Conservation (phyloP, 1,140 invertebrate genomes). For the Muscidifurax raptorellus region DNA sequence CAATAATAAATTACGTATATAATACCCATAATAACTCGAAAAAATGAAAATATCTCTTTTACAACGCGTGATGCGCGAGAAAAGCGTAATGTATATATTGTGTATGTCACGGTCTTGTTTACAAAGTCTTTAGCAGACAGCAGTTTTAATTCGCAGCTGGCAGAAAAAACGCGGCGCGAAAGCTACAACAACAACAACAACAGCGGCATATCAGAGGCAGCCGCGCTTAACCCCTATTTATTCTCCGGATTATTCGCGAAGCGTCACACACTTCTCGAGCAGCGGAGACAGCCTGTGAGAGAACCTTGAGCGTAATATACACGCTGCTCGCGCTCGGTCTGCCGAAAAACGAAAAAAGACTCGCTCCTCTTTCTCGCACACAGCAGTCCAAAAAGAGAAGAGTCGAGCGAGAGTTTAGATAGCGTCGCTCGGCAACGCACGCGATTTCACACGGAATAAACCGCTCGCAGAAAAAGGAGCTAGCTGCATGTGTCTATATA, state of each 20-base stretch:
- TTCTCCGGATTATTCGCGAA: slow-evolving; percentile 18
- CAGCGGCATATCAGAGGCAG: too few relatives aligned
- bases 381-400: neutral
- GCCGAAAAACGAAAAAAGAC: slow-evolving; percentile 12
- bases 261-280: neutral
- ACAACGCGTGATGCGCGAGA: too few relatives aligned
- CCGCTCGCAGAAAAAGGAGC: slow-evolving; percentile 3
- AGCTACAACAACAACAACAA: too few relatives aligned
- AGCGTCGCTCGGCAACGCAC: neutral
- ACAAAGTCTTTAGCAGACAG: neutral
- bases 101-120: neutral
- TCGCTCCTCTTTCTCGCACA: neutral
- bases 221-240: neutral
- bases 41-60: too few relatives aligned
- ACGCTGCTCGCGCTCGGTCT: too few relatives aligned
- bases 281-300: neutral
- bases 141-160: neutral
- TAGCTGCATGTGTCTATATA: neutral
- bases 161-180: neutral
- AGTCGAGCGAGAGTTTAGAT: slow-evolving; percentile 1
- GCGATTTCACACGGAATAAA: neutral
- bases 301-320: neutral
- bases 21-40: too few relatives aligned
- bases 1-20: too few relatives aligned
- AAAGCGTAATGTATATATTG: neutral